Evolutionary conservation across 1,140 invertebrate genomes (phyloP), one percentile per base, ranked within the genome.

Genomic region (Cherax quadricarinatus): DNA sequence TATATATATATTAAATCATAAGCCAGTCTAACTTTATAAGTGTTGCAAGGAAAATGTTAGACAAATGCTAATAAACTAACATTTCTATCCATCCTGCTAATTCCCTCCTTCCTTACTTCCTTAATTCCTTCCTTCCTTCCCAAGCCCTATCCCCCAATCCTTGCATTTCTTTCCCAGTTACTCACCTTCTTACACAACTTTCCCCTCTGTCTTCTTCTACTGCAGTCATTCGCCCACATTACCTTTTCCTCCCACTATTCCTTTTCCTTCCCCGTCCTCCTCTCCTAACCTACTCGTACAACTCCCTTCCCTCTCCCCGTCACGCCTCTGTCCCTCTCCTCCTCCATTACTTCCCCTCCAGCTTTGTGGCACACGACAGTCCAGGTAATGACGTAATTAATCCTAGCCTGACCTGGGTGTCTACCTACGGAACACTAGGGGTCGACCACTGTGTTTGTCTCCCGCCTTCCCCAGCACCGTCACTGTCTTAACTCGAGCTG

Each of bases 331-430:
- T 24, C 60, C 57, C 30, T 5, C 81, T 24, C 60, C 9, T 49
- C 7, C 60, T 14, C 83, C 24, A 6, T 12, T 1, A 5, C 60
- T 12, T 21, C n/a, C 60, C 62, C 24, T 24, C 24, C 60, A 49
- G 30, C 83, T 14, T 53, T 70, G 62, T 70, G 83, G 83, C 83
- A 75, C 75, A 51, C 75, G 86, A 78, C 66, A 87, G 86, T 48
- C 75, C 16, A 24, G 86, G 16, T 75, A 87, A 78, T 87, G 75
- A 75, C 75, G 48, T 83, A 66, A 70, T 89, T 70, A 89, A 82
- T 89, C 80, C 41, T 73, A 60, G 48, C 80, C 75, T 73, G 60
- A 30, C 41, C n/a, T 41, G 48, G 48, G 70, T 57, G 70, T 78
- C 66, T 49, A 16, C 49, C 62, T 2, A 66, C 62, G n/a, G 41